phyloP scores from a whole-genome alignment of 2,888 invertebrate species.

The Lycophotia porphyrea region DNA sequence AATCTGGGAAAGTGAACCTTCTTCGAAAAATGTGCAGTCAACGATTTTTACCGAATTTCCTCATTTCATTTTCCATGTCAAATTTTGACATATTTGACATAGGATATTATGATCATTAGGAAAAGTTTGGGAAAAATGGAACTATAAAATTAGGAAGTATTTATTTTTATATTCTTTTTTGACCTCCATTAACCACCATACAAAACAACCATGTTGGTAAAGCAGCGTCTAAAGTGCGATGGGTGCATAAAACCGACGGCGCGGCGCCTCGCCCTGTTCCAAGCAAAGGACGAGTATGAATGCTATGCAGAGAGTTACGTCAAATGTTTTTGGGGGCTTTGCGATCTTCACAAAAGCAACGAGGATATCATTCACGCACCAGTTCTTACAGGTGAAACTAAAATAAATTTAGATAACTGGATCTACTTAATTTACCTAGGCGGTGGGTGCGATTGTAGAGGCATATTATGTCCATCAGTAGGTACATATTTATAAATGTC shows the following conservation, averaged over 20 bases:
- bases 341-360: slow-evolving; percentile 78
- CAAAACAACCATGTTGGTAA: slow-evolving; percentile 67
- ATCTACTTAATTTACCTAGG: neutral
- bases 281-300: slow-evolving; percentile 77
- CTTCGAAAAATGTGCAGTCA: neutral
- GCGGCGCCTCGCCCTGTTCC: slow-evolving; percentile 76
- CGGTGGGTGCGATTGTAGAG: neutral
- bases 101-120: neutral
- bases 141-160: slow-evolving; percentile 54
- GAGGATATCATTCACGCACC: slow-evolving; percentile 66
- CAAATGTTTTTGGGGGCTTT: slow-evolving; percentile 85
- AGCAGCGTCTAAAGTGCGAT: slow-evolving; percentile 70
- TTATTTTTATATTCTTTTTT: slow-evolving; percentile 24
- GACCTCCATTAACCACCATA: slow-evolving; percentile 9
- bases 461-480: neutral
- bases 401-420: neutral
- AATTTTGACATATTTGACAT: slow-evolving; percentile 37
- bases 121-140: slow-evolving; percentile 48
- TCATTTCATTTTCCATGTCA: slow-evolving; percentile 6
- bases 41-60: slow-evolving; percentile 2
- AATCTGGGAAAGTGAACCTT: slow-evolving; percentile 18
- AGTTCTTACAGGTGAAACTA: slow-evolving; percentile 46
- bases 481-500: neutral
- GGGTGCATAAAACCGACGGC: slow-evolving; percentile 75
- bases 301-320: slow-evolving; percentile 83